Percentiles rank a stretch among this genome's conserved stretches.
phyloP scores from a whole-genome alignment of 2,113 vertebrate genomes.

The Plecotus auritus region DNA sequence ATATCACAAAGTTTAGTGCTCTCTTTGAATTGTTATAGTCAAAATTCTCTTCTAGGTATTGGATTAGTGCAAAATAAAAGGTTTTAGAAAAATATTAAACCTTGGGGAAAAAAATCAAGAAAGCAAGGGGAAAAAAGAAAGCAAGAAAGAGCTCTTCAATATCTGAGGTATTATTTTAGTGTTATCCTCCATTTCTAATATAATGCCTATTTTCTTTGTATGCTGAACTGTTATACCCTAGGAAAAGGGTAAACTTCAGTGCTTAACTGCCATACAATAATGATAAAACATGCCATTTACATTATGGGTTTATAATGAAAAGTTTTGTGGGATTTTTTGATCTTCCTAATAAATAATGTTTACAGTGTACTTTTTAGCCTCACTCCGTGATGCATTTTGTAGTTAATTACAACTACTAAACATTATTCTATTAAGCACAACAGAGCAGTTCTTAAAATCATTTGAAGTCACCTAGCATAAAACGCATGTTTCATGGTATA shows the following conservation, averaged over 20 bases:
- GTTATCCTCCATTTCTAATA: not conserved
- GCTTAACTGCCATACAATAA: not conserved
- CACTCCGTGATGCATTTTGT: not conserved
- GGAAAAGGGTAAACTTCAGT: not conserved
- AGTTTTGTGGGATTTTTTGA: not conserved
- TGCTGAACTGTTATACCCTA: not conserved
- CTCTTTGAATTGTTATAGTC: not conserved
- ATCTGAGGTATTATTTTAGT: not conserved
- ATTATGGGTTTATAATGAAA: not conserved
- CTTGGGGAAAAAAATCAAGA: not conserved
- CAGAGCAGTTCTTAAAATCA: not conserved
- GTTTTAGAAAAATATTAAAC: constrained; percentile 26
- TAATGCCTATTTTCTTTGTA: not conserved
- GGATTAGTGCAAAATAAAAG: not conserved
- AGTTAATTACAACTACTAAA: not conserved
- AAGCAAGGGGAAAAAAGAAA: constrained; percentile 29
- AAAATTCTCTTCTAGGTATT: not conserved
- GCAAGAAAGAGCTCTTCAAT: not conserved
- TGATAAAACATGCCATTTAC: not conserved
- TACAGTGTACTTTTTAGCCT: not conserved
- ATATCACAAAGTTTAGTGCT: constrained; percentile 50
- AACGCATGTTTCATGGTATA: not conserved
- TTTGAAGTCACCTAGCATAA: not conserved
- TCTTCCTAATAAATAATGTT: constrained; percentile 22
- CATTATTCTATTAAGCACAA: not conserved